These are phyloP conservation scores for Okamejei kenojei DNA, from an alignment of 2,797 vertebrate genomes.

Conservation along the genomic window DNA sequence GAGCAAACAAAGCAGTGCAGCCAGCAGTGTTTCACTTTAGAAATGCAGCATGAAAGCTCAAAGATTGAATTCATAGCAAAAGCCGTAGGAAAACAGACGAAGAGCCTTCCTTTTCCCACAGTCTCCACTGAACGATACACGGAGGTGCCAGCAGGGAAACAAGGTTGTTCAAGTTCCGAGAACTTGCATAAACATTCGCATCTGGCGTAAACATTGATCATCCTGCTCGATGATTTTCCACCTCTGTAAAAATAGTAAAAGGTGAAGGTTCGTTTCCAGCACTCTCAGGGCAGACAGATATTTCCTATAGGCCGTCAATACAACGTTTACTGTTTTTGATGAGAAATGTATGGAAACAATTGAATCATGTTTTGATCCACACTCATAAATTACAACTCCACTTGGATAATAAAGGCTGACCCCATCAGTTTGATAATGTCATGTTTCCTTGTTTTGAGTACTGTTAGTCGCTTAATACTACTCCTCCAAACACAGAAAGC, in stretches of 20 bases:
- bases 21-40: not conserved
- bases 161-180: slow-evolving; percentile 9
- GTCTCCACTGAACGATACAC: not conserved
- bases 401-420: not conserved
- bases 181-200: not conserved
- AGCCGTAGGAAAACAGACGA: not conserved
- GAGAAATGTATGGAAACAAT: not conserved
- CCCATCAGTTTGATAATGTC: not conserved
- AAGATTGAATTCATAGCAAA: not conserved
- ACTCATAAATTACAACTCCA: not conserved
- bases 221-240: not conserved
- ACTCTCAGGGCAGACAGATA: too few relatives aligned
- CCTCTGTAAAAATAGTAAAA: not conserved
- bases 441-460: not conserved
- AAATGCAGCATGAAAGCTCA: not conserved
- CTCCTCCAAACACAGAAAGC: too few relatives aligned
- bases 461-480: not conserved
- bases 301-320: not conserved
- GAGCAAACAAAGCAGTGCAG: slow-evolving; percentile 12
- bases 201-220: not conserved
- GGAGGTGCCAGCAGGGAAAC: not conserved
- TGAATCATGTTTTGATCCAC: not conserved
- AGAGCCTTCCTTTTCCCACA: not conserved
- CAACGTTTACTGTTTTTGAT: not conserved
- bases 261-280: not conserved